phyloP scores from a whole-genome alignment of 2,113 vertebrate genomes.

The Chaetura pelagica region DNA sequence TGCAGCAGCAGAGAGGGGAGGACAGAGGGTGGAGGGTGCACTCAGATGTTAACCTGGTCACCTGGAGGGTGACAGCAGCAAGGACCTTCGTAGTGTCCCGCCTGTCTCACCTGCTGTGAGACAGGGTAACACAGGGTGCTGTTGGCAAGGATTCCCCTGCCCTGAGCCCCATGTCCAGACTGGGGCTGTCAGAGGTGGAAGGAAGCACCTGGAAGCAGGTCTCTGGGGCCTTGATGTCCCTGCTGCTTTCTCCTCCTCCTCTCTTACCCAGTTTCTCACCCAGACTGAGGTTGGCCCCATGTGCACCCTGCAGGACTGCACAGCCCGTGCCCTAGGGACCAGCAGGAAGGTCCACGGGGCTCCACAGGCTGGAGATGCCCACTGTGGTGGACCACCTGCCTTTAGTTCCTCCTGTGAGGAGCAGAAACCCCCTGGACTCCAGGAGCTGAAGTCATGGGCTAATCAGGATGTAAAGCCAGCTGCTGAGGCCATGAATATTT shows the following conservation, averaged over 20 bases:
- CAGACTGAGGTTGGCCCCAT: accelerated
- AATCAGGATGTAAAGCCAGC: conserved; percentile 72
- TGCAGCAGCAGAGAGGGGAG: not conserved
- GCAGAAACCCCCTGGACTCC: not conserved
- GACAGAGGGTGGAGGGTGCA: not conserved
- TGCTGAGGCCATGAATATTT: conserved; percentile 64
- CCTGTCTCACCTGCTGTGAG: accelerated
- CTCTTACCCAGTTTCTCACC: not conserved
- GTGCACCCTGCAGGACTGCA: not conserved
- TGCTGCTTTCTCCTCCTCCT: not conserved
- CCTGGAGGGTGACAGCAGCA: too few relatives aligned
- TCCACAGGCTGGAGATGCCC: accelerated
- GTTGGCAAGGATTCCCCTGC: not conserved
- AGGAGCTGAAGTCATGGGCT: conserved; percentile 36
- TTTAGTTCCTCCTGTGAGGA: not conserved
- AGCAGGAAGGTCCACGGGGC: not conserved
- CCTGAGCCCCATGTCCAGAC: accelerated
- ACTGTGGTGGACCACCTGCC: not conserved
- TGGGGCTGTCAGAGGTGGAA: not conserved
- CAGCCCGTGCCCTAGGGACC: accelerated
- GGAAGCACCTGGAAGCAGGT: accelerated
- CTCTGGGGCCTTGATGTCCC: not conserved
- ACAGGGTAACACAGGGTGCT: accelerated
- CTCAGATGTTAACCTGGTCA: accelerated
- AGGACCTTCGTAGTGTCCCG: not conserved